Base-by-base conservation (phyloP, 2,113 vertebrate genomes). In the Leptobrachium ailaonicum region DNA sequence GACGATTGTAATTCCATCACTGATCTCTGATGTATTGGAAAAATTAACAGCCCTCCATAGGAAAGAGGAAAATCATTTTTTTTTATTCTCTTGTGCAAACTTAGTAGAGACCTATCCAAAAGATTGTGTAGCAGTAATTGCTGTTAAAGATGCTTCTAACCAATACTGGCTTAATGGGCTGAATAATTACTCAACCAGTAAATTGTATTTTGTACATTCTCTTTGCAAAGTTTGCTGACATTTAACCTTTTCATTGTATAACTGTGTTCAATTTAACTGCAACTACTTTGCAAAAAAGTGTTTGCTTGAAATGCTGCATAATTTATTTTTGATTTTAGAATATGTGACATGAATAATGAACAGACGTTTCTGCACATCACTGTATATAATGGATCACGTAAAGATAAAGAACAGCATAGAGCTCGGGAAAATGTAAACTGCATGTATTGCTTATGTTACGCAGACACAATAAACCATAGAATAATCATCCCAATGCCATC, bases 161-260 rank as follows among this genome's bases (percentile, higher is more conserved):
- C 56, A 60, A 12, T 60, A 13, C 56, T 60, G 56, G 13, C 56
- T 60, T 60, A 60, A 60, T 60, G 56, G 56, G 56, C 56, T 60
- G 13, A 60, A 14, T 60, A 60, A 11, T 60, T 60, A 60, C 13
- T 60, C 56, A 60, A 60, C 56, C 56, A 60, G 13, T 60, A 60
- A 60, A 60, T 60, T 60, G 56, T 60, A 60, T 60, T 60, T 60
- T 60, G 56, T 60, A 12, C 56, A 60, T 60, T 60, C 13, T 60
- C 56, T 60, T 11, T 60, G 56, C 56, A 60, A 60, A 60, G 10
- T 60, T 60, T 60, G 56, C 56, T 60, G 56, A 60, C 56, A 60
- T 60, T 60, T 60, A 60, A 60, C 56, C 56, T 60, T 60, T 60
- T 60, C 56, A 3, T 12, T 12, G 11, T 60, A 60, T 60, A 60